phyloP scores from a whole-genome alignment of 1,140 invertebrate genomes.

The Solen grandis region DNA sequence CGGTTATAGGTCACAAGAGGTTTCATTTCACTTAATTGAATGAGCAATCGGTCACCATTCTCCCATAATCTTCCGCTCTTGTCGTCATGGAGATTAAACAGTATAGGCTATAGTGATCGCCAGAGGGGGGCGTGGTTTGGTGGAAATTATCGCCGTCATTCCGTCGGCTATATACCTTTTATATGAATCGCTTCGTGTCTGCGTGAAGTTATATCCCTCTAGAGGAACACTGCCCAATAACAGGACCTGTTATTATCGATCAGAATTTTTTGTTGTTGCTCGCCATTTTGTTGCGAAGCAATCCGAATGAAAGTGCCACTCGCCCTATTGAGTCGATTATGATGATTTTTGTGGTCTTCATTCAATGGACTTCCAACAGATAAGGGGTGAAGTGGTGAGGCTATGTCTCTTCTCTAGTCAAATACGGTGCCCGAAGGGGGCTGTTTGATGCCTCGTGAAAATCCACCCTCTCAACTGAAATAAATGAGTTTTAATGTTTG shows the following conservation, averaged over 20 bases:
- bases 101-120: background rate
- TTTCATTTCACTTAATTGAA: constrained; percentile 33
- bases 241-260: constrained; percentile 44
- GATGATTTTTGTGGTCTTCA: background rate
- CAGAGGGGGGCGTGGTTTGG: constrained; percentile 32
- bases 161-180: constrained; percentile 40
- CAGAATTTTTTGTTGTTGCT: background rate
- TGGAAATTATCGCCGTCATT: constrained; percentile 34
- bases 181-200: constrained; percentile 27
- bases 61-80: constrained; percentile 4
- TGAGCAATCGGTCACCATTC: constrained; percentile 16
- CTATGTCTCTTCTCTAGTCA: too few species aligned
- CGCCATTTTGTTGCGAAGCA: background rate
- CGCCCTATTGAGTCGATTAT: background rate
- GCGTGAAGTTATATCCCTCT: constrained; percentile 4
- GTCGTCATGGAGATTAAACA: background rate
- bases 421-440: too few species aligned
- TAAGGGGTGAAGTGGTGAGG: too few species aligned
- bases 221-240: constrained; percentile 18
- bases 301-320: background rate
- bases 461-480: too few species aligned
- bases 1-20: background rate
- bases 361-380: too few species aligned
- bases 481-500: too few species aligned
- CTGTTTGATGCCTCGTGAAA: too few species aligned